Evolutionary conservation across 1,140 invertebrate genomes (phyloP).

Genomic region (Neodiprion virginianus): DNA sequence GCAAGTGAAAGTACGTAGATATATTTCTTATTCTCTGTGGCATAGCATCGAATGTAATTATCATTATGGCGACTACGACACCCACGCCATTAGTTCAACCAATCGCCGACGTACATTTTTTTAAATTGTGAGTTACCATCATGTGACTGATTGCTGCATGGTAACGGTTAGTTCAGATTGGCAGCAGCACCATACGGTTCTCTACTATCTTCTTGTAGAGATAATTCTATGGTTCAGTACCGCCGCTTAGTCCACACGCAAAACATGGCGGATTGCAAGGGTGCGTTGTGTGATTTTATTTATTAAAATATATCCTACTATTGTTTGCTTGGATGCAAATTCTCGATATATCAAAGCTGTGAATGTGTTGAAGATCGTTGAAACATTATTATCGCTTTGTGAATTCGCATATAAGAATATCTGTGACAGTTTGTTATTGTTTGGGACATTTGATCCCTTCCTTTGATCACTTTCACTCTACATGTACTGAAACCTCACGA

Average conservation of each 20-base stretch:
- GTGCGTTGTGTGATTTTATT: conserved; percentile 52
- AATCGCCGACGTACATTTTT: too few species aligned
- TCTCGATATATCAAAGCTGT: conserved; percentile 30
- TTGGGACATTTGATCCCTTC: not conserved
- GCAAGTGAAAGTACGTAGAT: too few species aligned
- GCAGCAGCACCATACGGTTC: too few species aligned
- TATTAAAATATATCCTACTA: conserved; percentile 11
- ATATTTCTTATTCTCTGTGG: too few species aligned
- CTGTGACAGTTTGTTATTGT: conserved; percentile 18
- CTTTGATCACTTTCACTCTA: not conserved
- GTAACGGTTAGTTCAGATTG: too few species aligned
- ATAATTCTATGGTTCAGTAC: too few species aligned
- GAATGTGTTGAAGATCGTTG: not conserved
- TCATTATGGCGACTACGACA: too few species aligned
- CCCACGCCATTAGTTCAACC: too few species aligned
- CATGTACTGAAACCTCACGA: conserved; percentile 22
- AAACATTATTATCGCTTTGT: not conserved
- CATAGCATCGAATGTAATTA: too few species aligned
- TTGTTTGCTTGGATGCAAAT: not conserved
- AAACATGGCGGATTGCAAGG: conserved; percentile 61
- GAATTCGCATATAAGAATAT: conserved; percentile 2
- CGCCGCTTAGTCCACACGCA: conserved; percentile 34
- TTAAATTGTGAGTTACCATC: too few species aligned
- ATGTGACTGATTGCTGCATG: too few species aligned
- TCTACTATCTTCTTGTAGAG: too few species aligned